Percentiles rank a stretch among this genome's conserved stretches.
Conservation (phyloP, 2,113 vertebrate genomes). For the Ophthalmotilapia sp. region DNA sequence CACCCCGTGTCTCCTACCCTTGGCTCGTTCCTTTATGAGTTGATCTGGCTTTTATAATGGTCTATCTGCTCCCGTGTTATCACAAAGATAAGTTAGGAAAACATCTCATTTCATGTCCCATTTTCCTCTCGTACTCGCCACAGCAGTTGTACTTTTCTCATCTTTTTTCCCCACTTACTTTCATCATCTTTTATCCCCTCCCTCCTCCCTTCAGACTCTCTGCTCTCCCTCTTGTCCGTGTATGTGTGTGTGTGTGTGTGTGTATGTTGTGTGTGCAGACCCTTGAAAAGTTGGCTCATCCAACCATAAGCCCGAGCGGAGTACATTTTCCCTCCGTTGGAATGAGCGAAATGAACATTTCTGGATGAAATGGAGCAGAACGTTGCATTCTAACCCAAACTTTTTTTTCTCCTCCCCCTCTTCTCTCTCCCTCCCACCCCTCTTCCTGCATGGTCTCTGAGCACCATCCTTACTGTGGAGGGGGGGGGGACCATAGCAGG, state of each 20-base stretch:
- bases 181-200: constrained; percentile 30
- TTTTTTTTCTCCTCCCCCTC: background rate
- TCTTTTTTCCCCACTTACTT: constrained; percentile 15
- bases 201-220: background rate
- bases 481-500: background rate
- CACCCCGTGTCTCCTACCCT: background rate
- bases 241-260: background rate
- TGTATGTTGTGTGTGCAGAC: background rate
- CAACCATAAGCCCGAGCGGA: constrained; percentile 44
- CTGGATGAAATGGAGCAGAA: constrained; percentile 60
- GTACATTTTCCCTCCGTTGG: constrained; percentile 41
- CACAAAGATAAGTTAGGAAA: constrained; percentile 14
- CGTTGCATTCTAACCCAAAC: constrained; percentile 40
- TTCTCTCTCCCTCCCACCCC: background rate
- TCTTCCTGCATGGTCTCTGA: background rate
- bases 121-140: constrained; percentile 14
- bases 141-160: constrained; percentile 25
- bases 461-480: background rate
- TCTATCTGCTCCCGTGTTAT: constrained; percentile 27
- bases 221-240: background rate
- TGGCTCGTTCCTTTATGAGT: constrained; percentile 10
- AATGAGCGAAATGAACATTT: constrained; percentile 58
- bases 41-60: constrained; percentile 1
- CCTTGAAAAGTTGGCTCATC: constrained; percentile 48
- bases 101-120: constrained; percentile 33